phyloP scores from a whole-genome alignment of 2,888 invertebrate species.

The Acronicta psi region DNA sequence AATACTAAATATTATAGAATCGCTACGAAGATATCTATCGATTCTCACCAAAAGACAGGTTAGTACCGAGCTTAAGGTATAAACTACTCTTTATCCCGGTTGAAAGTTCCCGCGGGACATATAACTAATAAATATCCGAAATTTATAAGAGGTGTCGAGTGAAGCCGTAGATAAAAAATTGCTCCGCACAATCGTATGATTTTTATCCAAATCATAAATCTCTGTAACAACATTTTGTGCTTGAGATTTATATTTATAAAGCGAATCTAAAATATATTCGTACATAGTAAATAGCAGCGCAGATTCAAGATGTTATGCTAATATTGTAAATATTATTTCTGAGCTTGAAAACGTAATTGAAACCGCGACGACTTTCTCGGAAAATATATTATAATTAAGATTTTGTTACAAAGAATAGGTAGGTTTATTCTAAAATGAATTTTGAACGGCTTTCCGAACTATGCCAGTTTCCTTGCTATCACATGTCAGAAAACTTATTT shows the following conservation, averaged over 20 bases:
- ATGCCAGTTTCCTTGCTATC: slow-evolving; percentile 42
- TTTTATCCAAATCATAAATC: slow-evolving; percentile 35
- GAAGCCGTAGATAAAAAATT: slow-evolving; percentile 42
- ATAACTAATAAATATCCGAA: slow-evolving; percentile 54
- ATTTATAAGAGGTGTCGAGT: slow-evolving; percentile 48
- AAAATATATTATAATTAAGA: slow-evolving; percentile 49
- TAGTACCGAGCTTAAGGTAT: slow-evolving; percentile 50
- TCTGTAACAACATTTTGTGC: slow-evolving; percentile 13
- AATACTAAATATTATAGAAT: slow-evolving; percentile 4
- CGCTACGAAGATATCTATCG: slow-evolving; percentile 20
- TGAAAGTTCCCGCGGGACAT: slow-evolving; percentile 46
- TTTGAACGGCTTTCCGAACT: slow-evolving; percentile 43
- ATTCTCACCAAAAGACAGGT: slow-evolving; percentile 39
- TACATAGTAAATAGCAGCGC: slow-evolving; percentile 27
- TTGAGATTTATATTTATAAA: slow-evolving; percentile 23
- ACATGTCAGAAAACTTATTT: slow-evolving; percentile 64
- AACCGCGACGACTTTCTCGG: slow-evolving; percentile 37
- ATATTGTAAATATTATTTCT: slow-evolving; percentile 55
- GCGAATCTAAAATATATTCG: slow-evolving; percentile 29
- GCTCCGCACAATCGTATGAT: slow-evolving; percentile 33
- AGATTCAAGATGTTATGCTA: slow-evolving; percentile 44
- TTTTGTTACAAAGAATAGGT: slow-evolving; percentile 32
- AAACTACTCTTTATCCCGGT: slow-evolving; percentile 48
- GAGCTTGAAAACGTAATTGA: slow-evolving; percentile 45
- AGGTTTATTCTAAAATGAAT: slow-evolving; percentile 44